Evolutionary conservation across 2,888 invertebrate genomes (phyloP).

Genomic region (Drosophila ustulata): DNA sequence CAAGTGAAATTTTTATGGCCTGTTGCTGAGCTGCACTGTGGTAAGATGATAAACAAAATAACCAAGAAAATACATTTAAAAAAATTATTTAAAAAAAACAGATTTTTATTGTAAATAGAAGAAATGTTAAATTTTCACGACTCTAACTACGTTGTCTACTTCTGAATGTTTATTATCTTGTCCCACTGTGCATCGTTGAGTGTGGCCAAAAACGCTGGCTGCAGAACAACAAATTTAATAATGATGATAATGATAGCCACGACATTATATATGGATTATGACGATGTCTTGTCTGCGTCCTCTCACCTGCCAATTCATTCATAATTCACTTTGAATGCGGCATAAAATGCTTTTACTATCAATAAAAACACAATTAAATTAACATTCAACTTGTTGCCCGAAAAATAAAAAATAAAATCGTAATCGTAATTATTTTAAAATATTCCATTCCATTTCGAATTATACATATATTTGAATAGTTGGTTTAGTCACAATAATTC

Average conservation of each 20-base stretch:
- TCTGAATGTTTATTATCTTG: neutral
- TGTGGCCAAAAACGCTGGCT: constrained; percentile 7
- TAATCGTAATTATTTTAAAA: constrained; percentile 49
- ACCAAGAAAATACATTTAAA: neutral
- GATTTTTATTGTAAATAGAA: neutral
- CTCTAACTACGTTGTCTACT: no score
- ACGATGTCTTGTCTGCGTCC: constrained; percentile 25
- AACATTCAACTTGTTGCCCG: constrained; percentile 63
- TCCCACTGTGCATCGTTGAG: constrained; percentile 9
- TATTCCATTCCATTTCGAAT: constrained; percentile 46
- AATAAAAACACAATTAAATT: constrained; percentile 84
- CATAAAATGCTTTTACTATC: constrained; percentile 82
- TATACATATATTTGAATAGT: constrained; percentile 5
- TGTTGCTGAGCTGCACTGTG: constrained; percentile 18
- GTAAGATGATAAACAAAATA: neutral
- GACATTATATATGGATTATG: constrained; percentile 27
- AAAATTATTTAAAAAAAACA: neutral
- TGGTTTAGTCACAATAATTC: constrained; percentile 1
- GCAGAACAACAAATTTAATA: constrained; percentile 18
- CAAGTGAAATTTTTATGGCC: constrained; percentile 37
- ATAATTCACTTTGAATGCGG: constrained; percentile 73
- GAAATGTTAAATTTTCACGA: neutral
- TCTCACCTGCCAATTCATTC: constrained; percentile 52
- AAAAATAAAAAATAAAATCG: constrained; percentile 19
- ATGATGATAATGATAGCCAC: constrained; percentile 20